Base-by-base conservation (phyloP, 2,113 vertebrate genomes). In the Colistium nudipinnis region DNA sequence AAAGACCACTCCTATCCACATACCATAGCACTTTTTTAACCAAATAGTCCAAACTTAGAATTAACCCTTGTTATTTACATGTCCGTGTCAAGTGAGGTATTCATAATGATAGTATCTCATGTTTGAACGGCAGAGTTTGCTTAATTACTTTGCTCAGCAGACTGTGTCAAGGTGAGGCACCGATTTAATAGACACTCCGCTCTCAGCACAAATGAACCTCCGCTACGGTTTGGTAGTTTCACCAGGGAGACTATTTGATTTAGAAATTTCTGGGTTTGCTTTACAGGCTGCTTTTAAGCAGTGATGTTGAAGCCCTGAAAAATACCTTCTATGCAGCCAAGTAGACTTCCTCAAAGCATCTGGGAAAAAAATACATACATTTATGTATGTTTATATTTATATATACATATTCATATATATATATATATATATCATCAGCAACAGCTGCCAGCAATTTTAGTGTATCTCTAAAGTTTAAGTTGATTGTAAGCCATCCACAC, bases 81-180 rank as follows among this genome's bases (percentile, higher is more conserved):
- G 72, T 65, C 76, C 56, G 45, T 81, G 88, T 87, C 80, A 87
- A 84, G 83, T 85, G 76, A 87, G 69, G 62, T 79, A 79, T 85
- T 89, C 76, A 81, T 88, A 84, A 86, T 79, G 86, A 89, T 78
- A 79, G 74, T 77, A 76, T 85, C 85, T 84, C 83, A 30, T 87
- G 88, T 89, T 89, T 90, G 88, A 90, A 88, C 83, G 85, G 86
- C 81, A 70, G 70, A 78, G 80, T 87, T 89, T 86, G 87, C 87
- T 88, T 91, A 91, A 91, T 90, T 90, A 88, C 86, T 85, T 83
- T 85, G 90, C 83, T 89, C 88, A 76, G 73, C 90, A 87, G 90
- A 88, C 81, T 89, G 87, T 90, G 85, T 89, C 90, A 89, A 87
- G 88, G 86, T 90, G 88, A 89, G 83, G 80, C 81, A 57, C 82